Evolutionary conservation across 2,888 invertebrate genomes (phyloP).

Genomic region (Stenolophus ochropezus): DNA sequence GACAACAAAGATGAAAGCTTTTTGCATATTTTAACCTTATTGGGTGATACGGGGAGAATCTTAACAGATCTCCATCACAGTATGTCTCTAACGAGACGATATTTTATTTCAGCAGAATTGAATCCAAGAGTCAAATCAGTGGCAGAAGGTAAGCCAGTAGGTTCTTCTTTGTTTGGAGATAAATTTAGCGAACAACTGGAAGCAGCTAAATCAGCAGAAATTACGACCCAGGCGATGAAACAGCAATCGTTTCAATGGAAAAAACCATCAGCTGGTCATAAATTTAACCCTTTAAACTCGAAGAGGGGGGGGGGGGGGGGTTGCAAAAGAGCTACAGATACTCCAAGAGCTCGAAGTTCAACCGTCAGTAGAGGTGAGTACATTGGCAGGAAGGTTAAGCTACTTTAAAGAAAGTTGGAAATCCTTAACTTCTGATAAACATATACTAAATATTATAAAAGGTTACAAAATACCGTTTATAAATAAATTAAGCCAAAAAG

Average conservation of each 20-base stretch:
- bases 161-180: background rate
- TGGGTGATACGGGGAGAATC: background rate
- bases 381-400: background rate
- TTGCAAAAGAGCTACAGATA: background rate
- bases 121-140: background rate
- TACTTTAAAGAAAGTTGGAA: background rate
- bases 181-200: background rate
- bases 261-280: background rate
- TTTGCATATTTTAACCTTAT: background rate
- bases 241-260: background rate
- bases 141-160: background rate
- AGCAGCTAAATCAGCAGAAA: background rate
- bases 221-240: background rate
- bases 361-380: background rate
- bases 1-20: background rate
- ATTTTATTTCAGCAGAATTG: background rate
- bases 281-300: background rate
- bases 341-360: too few species aligned
- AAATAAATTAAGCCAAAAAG: background rate
- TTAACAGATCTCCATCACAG: background rate
- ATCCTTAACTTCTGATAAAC: background rate
- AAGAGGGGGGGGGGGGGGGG: background rate
- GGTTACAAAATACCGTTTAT: slow-evolving; percentile 31
- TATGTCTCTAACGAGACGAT: background rate
- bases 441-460: background rate